Percentiles rank a stretch among this genome's conserved stretches.
Evolutionary conservation across 2,113 vertebrate species (phyloP).

Genomic region (Pipa parva): DNA sequence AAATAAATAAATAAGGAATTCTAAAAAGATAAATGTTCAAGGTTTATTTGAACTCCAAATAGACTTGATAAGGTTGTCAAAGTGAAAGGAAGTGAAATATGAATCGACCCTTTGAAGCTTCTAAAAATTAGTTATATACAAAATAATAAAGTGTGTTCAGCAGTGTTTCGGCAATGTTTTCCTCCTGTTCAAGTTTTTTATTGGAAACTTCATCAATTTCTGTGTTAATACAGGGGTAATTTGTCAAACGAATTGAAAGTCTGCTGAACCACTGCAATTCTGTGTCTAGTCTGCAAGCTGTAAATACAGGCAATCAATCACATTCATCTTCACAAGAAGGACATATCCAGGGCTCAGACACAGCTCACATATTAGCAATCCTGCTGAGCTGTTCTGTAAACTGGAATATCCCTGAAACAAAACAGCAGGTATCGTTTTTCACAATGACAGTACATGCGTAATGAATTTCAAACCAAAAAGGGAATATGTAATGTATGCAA

Average conservation of each 20-base stretch:
- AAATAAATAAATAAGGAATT: too few relatives aligned
- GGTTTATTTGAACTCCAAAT: too few relatives aligned
- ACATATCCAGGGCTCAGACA: background rate
- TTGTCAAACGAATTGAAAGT: constrained; percentile 13
- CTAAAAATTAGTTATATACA: background rate
- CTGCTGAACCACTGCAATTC: constrained; percentile 17
- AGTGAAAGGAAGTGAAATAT: too few relatives aligned
- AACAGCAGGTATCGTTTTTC: constrained; percentile 4
- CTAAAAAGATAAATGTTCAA: too few relatives aligned
- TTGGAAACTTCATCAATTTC: constrained; percentile 15
- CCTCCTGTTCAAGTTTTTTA: background rate
- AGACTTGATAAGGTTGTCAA: too few relatives aligned
- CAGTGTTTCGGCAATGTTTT: background rate
- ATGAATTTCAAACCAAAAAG: constrained; percentile 15
- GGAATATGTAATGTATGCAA: background rate
- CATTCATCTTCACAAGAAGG: background rate
- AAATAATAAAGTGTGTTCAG: background rate
- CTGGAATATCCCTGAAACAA: constrained; percentile 14
- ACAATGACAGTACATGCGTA: constrained; percentile 1
- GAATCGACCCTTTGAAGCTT: background rate
- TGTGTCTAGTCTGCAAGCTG: constrained; percentile 9
- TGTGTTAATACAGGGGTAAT: constrained; percentile 5
- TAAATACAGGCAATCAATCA: constrained; percentile 20
- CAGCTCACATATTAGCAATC: constrained; percentile 6
- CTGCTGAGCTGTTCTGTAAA: constrained; percentile 13